Evolutionary conservation across 2,797 vertebrate genomes (phyloP).

Genomic region (Staurois parvus): DNA sequence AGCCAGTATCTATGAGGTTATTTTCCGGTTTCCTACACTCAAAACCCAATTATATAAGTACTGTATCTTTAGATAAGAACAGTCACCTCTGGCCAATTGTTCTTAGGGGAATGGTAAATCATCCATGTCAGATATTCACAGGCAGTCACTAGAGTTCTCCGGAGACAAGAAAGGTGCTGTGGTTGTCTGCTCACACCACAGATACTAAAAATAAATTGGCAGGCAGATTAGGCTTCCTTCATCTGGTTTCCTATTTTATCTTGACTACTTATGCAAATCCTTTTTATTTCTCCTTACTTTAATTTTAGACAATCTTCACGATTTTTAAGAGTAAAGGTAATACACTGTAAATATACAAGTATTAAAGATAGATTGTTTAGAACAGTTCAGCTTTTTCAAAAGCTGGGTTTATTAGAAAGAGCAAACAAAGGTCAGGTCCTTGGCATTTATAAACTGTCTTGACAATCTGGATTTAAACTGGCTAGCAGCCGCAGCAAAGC

Average conservation of each 20-base stretch:
- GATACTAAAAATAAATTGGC: no score
- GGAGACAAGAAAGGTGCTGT: no score
- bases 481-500: constrained; percentile 23
- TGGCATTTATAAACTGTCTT: constrained; percentile 41
- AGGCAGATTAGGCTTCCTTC: neutral
- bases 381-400: no score
- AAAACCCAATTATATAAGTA: no score
- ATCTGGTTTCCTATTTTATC: neutral
- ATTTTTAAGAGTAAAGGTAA: neutral
- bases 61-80: no score
- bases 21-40: no score
- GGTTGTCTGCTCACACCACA: no score
- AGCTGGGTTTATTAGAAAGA: neutral
- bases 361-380: neutral
- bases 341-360: neutral
- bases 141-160: no score
- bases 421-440: neutral
- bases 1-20: no score
- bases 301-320: neutral
- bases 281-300: neutral
- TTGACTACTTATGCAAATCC: neutral
- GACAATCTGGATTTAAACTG: constrained; percentile 23
- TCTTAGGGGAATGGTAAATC: no score
- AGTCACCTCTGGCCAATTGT: no score
- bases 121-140: no score